Evolutionary conservation across 2,888 invertebrate genomes (phyloP), one percentile per base, ranked within the genome.

Genomic region (Malacosoma neustria): DNA sequence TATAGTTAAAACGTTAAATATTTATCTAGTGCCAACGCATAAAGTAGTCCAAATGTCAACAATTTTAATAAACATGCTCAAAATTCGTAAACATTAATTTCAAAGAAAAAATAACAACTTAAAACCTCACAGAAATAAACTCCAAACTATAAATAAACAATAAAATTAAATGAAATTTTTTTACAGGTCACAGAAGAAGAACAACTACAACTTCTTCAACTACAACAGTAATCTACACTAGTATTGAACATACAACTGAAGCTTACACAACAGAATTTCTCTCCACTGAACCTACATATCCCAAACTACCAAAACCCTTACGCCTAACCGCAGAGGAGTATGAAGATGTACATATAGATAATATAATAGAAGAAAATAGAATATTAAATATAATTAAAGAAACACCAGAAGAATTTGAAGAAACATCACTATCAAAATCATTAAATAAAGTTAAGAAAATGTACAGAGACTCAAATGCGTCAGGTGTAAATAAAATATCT

Each of bases 391-490:
- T 62, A 50, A 45, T 63, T 45, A 51, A 51, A 54, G 81, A 82
- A 68, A 49, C 71, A 29, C 42, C 68, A 40, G 49, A 66, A 39
- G 73, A 74, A 46, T 39, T 80, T 57, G 74, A 76, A 41, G 77
- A 76, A 45, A 43, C 54, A 34, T 66, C 75, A 13, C 44, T 81
- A 48, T 44, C 72, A 37, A 77, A 75, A 50, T 64, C 71, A 43
- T 50, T 70, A 49, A 73, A 69, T 77, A 84, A 76, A 60, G 68
- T 75, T 67, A 85, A 84, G 66, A 85, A 82, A 76, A 74, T 82
- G 77, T 84, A 84, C 57, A 84, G 82, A 80, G 84, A 84, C 55
- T 72, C 82, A 14, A 50, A 70, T n/a, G 68, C 63, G 5, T 73
- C 80, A 1, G 59, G 61, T 51, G 67, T 68, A 43, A 85, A 85